phyloP scores from a whole-genome alignment of 2,888 invertebrate genomes.

The Orthosia incerta region DNA sequence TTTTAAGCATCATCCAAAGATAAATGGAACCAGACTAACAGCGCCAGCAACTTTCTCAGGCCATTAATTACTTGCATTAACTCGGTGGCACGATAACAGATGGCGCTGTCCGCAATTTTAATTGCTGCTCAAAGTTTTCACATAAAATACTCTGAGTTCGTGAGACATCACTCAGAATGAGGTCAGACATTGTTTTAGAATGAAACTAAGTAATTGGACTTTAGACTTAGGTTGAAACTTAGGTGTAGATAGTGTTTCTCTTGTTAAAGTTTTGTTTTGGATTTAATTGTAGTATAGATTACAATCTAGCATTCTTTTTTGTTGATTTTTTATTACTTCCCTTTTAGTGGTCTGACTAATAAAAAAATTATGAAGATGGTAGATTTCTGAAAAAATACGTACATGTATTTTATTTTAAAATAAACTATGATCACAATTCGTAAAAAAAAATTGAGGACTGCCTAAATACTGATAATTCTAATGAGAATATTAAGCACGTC shows the following conservation, averaged over 20 bases:
- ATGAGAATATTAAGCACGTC: background rate
- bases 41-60: constrained; percentile 43
- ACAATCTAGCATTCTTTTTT: background rate
- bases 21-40: constrained; percentile 30
- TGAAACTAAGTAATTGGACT: constrained; percentile 49
- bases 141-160: constrained; percentile 46
- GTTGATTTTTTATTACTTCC: background rate
- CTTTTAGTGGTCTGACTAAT: background rate
- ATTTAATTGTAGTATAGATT: background rate
- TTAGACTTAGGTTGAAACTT: constrained; percentile 25
- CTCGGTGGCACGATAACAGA: constrained; percentile 55
- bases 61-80: constrained; percentile 61
- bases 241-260: background rate
- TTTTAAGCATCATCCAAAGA: constrained; percentile 4
- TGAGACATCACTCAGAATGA: constrained; percentile 60
- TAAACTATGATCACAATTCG: too few species aligned
- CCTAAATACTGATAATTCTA: too few species aligned
- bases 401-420: too few species aligned
- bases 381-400: background rate
- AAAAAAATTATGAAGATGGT: too few species aligned
- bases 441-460: too few species aligned
- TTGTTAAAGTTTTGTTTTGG: background rate
- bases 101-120: constrained; percentile 65
- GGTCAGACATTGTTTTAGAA: constrained; percentile 40
- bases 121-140: constrained; percentile 57